phyloP scores from a whole-genome alignment of 2,113 vertebrate genomes.

The Collichthys lucidus region DNA sequence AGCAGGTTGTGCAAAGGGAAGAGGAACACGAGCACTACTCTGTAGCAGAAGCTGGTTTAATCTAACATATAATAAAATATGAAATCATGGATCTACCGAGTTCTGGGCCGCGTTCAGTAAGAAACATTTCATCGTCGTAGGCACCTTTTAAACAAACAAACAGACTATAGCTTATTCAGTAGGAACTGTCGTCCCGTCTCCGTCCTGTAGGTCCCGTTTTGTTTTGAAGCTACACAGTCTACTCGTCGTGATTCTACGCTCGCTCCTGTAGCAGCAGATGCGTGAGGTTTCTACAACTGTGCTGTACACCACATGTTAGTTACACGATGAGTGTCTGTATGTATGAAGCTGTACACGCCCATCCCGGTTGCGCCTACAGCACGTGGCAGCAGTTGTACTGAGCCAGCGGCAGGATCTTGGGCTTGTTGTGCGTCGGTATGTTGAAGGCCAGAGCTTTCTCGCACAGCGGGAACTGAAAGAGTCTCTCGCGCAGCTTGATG shows the following conservation, averaged over 20 bases:
- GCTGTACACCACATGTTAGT: conserved; percentile 28
- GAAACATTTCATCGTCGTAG: conserved; percentile 48
- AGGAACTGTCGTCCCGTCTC: not conserved
- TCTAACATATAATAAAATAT: conserved; percentile 25
- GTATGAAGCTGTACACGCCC: conserved; percentile 28
- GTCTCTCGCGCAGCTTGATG: conserved; percentile 83
- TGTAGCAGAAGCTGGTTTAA: conserved; percentile 58
- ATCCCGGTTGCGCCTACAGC: conserved; percentile 72
- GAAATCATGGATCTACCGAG: conserved; percentile 20
- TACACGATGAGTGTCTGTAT: conserved; percentile 26
- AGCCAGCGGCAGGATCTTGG: conserved; percentile 88
- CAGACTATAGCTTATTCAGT: conserved; percentile 66
- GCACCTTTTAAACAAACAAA: conserved; percentile 60
- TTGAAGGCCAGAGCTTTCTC: conserved; percentile 87
- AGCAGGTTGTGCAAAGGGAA: conserved; percentile 64
- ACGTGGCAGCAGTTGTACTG: conserved; percentile 94
- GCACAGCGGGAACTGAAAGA: conserved; percentile 86
- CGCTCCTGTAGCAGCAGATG: conserved; percentile 55
- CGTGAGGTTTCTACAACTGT: conserved; percentile 37
- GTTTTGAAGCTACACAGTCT: conserved; percentile 40
- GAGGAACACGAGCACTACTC: conserved; percentile 41
- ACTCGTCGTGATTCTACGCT: not conserved
- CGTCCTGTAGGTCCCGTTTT: conserved; percentile 17
- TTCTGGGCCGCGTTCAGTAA: conserved; percentile 3
- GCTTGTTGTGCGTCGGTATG: conserved; percentile 85